phyloP scores from a whole-genome alignment of 2,113 vertebrate species.

The Rhegmatorhina hoffmannsi region DNA sequence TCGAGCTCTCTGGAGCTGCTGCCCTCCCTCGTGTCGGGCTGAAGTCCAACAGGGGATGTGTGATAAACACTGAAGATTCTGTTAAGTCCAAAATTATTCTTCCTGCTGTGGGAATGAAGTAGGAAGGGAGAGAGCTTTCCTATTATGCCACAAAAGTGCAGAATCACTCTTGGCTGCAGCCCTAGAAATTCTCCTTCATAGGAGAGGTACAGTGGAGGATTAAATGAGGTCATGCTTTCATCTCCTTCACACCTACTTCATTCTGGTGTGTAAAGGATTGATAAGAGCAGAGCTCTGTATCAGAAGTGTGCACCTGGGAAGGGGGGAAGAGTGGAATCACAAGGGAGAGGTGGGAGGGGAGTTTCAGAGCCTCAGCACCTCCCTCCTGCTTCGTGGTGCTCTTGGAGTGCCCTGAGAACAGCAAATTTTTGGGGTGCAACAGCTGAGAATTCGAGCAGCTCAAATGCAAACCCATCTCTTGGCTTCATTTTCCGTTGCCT shows the following conservation, averaged over 20 bases:
- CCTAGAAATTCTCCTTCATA: background rate
- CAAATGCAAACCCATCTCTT: background rate
- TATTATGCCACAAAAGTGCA: background rate
- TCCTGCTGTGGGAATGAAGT: background rate
- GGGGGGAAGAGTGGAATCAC: background rate
- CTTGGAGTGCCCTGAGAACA: background rate
- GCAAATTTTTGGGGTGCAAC: background rate
- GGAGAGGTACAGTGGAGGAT: background rate
- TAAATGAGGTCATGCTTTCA: constrained; percentile 6
- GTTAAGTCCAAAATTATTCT: background rate
- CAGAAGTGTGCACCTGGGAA: background rate
- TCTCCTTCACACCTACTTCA: background rate
- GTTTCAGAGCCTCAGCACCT: background rate
- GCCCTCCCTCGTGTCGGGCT: background rate
- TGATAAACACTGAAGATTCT: constrained; percentile 9
- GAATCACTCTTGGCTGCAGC: background rate
- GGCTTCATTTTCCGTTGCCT: background rate
- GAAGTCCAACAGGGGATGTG: background rate
- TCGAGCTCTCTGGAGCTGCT: background rate
- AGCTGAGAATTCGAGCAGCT: background rate
- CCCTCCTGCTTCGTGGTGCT: background rate
- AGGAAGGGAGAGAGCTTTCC: background rate
- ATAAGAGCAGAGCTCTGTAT: background rate
- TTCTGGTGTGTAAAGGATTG: background rate
- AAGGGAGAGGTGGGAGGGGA: background rate